Evolutionary conservation across 2,113 vertebrate species (phyloP).

Genomic region (Gyps fulvus): DNA sequence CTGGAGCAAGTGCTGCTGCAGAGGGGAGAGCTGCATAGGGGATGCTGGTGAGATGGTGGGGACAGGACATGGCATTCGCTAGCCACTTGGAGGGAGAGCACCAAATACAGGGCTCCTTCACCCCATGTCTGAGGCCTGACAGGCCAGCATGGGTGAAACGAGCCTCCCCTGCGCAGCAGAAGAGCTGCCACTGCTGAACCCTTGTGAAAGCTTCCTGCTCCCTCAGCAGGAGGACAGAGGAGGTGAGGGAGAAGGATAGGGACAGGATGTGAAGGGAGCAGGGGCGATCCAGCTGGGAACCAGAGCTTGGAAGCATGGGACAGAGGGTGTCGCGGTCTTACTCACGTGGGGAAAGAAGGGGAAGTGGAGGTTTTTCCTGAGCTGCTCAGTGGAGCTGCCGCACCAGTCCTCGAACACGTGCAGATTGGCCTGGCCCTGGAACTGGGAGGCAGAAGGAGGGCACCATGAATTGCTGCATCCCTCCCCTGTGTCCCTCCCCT

Average conservation of each 20-base stretch:
- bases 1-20: background rate
- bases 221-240: background rate
- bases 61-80: fast-evolving
- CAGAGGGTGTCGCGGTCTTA: background rate
- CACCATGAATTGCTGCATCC: background rate
- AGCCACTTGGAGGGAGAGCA: background rate
- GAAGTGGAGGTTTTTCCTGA: constrained; percentile 87
- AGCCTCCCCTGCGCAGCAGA: background rate
- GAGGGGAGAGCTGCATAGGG: background rate
- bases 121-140: fast-evolving
- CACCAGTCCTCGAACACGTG: constrained; percentile 98
- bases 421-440: constrained; percentile 86
- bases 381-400: constrained; percentile 81
- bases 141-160: background rate
- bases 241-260: background rate
- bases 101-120: background rate
- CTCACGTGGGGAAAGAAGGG: constrained; percentile 91
- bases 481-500: background rate
- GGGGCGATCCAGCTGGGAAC: background rate
- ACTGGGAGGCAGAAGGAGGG: constrained; percentile 62
- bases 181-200: background rate
- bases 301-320: background rate
- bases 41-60: background rate
- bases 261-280: too few relatives aligned
- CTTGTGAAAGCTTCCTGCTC: background rate